Evolutionary conservation across 2,113 vertebrate species (phyloP).

Genomic region (Azemiops feae): DNA sequence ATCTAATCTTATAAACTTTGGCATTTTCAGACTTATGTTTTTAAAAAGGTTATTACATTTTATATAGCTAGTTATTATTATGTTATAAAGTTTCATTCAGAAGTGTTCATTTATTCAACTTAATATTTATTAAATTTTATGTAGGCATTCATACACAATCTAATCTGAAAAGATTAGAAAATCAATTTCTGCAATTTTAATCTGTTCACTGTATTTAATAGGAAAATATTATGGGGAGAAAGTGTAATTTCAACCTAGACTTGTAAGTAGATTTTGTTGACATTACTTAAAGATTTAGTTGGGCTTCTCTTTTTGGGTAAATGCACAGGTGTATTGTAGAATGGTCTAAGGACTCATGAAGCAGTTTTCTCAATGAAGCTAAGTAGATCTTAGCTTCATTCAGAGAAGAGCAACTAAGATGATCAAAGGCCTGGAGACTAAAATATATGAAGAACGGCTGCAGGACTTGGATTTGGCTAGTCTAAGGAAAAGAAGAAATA

Average conservation of each 20-base stretch:
- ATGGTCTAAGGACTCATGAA: neutral
- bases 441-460: too few species aligned
- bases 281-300: neutral
- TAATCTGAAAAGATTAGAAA: neutral
- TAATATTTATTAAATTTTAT: neutral
- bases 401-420: too few species aligned
- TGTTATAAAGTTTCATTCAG: neutral
- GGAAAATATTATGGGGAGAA: neutral
- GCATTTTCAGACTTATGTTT: neutral
- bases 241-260: neutral
- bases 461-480: too few species aligned
- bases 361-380: neutral
- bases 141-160: neutral
- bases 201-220: neutral
- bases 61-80: neutral
- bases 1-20: neutral
- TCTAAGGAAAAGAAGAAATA: too few species aligned
- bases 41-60: neutral
- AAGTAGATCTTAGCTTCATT: neutral
- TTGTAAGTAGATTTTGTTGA: neutral
- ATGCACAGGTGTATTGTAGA: neutral
- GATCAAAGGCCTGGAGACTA: too few species aligned
- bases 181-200: neutral
- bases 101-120: neutral
- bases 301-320: neutral